phyloP scores from a whole-genome alignment of 2,113 vertebrate genomes.

The Melanocharis versteri region DNA sequence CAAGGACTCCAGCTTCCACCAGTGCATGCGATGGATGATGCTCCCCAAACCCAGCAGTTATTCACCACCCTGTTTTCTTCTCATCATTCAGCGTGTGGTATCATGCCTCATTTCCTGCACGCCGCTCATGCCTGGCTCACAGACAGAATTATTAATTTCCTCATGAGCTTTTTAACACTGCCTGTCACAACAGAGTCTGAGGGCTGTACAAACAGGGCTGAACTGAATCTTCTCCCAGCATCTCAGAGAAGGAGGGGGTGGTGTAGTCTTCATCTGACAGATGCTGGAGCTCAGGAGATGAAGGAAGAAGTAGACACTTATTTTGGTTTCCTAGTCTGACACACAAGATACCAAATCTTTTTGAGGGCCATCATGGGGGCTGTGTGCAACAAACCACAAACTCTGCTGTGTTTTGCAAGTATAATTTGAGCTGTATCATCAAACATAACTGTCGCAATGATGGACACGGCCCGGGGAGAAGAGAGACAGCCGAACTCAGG shows the following conservation, averaged over 20 bases:
- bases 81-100: not conserved
- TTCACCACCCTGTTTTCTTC: not conserved
- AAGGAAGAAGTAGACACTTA: not conserved
- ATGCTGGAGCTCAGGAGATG: not conserved
- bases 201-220: not conserved
- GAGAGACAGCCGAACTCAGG: too few relatives aligned
- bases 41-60: not conserved
- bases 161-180: not conserved
- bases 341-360: not conserved
- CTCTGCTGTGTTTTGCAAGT: not conserved
- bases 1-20: not conserved
- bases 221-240: not conserved
- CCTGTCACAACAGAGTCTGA: slow-evolving; percentile 11
- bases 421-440: not conserved
- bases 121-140: not conserved
- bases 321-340: not conserved
- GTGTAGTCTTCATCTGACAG: not conserved
- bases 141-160: slow-evolving; percentile 44
- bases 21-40: not conserved
- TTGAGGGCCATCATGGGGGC: not conserved
- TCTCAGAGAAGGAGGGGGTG: not conserved
- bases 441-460: too few relatives aligned
- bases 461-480: too few relatives aligned
- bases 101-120: slow-evolving; percentile 31
- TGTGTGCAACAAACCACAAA: not conserved